phyloP scores from a whole-genome alignment of 1,140 invertebrate genomes.

The Brachionus paranguensis region DNA sequence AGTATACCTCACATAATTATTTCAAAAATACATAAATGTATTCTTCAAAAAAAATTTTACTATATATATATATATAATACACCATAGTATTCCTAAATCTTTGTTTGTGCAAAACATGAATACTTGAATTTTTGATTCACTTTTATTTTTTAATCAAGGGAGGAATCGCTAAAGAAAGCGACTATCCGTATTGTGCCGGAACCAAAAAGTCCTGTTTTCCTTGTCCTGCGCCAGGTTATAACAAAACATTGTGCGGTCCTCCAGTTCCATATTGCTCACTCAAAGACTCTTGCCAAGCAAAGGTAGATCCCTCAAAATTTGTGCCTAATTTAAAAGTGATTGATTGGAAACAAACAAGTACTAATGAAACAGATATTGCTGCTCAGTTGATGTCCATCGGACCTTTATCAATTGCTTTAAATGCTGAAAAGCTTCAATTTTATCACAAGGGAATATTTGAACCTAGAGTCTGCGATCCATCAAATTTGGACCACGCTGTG shows the following conservation, averaged over 20 bases:
- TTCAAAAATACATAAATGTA: too few relatives aligned
- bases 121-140: background rate
- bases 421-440: conserved; percentile 70
- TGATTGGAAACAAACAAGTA: conserved; percentile 47
- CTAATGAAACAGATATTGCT: conserved; percentile 49
- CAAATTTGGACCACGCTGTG: conserved; percentile 48
- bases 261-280: conserved; percentile 46
- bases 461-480: conserved; percentile 57
- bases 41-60: too few relatives aligned
- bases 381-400: conserved; percentile 62
- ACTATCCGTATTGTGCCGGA: conserved; percentile 50
- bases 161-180: conserved; percentile 46
- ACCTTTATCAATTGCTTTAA: conserved; percentile 74
- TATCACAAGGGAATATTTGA: conserved; percentile 65
- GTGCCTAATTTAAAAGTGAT: conserved; percentile 46
- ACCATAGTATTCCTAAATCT: too few relatives aligned
- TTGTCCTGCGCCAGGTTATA: conserved; percentile 47
- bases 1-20: too few relatives aligned
- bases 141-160: conserved; percentile 42
- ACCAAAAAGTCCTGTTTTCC: conserved; percentile 45
- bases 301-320: conserved; percentile 47
- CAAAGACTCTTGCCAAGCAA: conserved; percentile 47
- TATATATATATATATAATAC: too few relatives aligned
- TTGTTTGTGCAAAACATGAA: background rate
- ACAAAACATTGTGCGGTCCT: conserved; percentile 47